Conservation (phyloP, 1,140 invertebrate species). For the Wiebesia pumilae region DNA sequence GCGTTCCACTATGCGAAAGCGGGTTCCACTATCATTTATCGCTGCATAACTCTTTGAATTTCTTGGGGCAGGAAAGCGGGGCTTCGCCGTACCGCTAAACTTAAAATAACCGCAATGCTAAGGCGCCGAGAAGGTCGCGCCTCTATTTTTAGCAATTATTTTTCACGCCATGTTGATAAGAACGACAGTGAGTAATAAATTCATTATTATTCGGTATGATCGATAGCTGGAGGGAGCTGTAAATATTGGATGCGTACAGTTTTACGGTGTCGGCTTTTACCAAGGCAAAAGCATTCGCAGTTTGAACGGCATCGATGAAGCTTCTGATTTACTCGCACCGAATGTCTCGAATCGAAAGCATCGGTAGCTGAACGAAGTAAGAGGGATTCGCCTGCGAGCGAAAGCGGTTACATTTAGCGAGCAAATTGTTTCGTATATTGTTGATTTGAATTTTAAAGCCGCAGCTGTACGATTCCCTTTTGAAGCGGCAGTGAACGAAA, state of each 20-base stretch:
- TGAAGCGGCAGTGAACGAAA: too few species aligned
- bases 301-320: neutral
- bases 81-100: neutral
- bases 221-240: neutral
- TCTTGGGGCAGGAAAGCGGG: neutral
- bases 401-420: too few species aligned
- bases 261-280: neutral
- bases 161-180: neutral
- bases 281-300: neutral
- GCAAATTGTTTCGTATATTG: too few species aligned
- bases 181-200: neutral
- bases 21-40: neutral
- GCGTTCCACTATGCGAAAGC: neutral
- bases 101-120: neutral
- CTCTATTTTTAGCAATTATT: neutral
- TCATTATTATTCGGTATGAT: neutral
- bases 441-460: too few species aligned
- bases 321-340: neutral
- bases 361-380: too few species aligned
- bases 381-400: too few species aligned
- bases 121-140: neutral
- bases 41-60: neutral
- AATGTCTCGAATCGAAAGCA: too few species aligned
- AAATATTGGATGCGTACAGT: neutral
- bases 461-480: too few species aligned